Evolutionary conservation across 2,888 invertebrate species (phyloP).

Genomic region (Digitonthophagus gazella): DNA sequence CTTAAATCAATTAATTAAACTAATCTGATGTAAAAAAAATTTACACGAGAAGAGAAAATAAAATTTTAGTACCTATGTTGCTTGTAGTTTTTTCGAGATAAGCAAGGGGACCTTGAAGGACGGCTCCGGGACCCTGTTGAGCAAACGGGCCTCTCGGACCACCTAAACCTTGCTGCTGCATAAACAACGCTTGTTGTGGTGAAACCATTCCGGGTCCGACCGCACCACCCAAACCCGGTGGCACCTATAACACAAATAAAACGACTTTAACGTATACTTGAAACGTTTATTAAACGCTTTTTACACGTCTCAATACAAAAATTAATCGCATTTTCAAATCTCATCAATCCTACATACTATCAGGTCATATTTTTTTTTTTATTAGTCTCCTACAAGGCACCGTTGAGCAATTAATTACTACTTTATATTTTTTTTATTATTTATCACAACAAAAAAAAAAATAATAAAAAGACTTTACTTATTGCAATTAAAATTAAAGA

Average conservation of each 20-base stretch:
- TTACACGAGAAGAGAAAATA: background rate
- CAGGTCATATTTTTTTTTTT: slow-evolving; percentile 2
- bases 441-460: too few species aligned
- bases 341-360: background rate
- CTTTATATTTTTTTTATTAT: background rate
- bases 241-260: slow-evolving; percentile 41
- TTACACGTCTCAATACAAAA: slow-evolving; percentile 18
- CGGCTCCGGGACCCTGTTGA: slow-evolving; percentile 54
- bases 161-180: slow-evolving; percentile 55
- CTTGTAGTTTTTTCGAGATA: slow-evolving; percentile 88
- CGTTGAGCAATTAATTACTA: slow-evolving; percentile 45
- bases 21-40: too few species aligned
- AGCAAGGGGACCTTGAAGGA: slow-evolving; percentile 80
- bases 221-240: slow-evolving; percentile 45
- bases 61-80: slow-evolving; percentile 67
- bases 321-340: slow-evolving; percentile 7
- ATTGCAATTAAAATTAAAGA: slow-evolving; percentile 1
- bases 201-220: slow-evolving; percentile 49
- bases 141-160: slow-evolving; percentile 53
- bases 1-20: too few species aligned
- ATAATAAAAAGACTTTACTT: too few species aligned
- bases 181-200: slow-evolving; percentile 56
- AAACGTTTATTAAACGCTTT: background rate
- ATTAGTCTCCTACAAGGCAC: slow-evolving; percentile 43
- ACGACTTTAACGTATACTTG: slow-evolving; percentile 9